Conservation (phyloP, 2,888 invertebrate genomes). For the Ichneumoninae sp. region DNA sequence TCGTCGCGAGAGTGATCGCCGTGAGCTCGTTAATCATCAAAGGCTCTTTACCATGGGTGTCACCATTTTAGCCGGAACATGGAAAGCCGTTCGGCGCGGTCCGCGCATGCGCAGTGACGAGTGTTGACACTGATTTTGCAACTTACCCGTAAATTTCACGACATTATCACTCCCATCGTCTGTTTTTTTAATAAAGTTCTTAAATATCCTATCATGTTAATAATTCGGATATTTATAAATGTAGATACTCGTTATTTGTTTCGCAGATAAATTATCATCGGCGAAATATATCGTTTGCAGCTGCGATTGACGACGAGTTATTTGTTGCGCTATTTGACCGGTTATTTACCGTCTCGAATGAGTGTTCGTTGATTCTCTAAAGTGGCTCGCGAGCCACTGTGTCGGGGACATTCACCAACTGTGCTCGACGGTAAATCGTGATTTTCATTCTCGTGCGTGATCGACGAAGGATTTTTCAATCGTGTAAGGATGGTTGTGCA, state of each 20-base stretch:
- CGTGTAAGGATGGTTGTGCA: constrained; percentile 72
- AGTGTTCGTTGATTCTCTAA: neutral
- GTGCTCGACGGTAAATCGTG: constrained; percentile 6
- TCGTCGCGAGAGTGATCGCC: neutral
- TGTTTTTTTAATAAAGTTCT: no score
- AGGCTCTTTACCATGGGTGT: constrained; percentile 37
- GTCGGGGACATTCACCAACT: constrained; percentile 5
- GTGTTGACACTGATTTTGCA: no score
- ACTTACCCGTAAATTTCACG: no score
- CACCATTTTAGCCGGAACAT: constrained; percentile 54
- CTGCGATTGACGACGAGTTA: no score
- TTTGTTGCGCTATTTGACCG: no score
- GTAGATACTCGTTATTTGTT: no score
- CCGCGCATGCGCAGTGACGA: neutral
- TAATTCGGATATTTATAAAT: no score
- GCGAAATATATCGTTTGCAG: no score
- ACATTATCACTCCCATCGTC: no score
- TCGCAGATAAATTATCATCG: no score
- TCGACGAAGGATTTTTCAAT: neutral
- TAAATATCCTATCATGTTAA: no score
- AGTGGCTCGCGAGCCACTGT: constrained; percentile 4
- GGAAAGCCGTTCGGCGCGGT: neutral
- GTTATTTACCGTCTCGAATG: no score
- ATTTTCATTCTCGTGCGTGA: neutral
- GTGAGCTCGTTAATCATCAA: constrained; percentile 9